Evolutionary conservation across 2,888 invertebrate species (phyloP).

Genomic region (Theodoxus fluviatilis): DNA sequence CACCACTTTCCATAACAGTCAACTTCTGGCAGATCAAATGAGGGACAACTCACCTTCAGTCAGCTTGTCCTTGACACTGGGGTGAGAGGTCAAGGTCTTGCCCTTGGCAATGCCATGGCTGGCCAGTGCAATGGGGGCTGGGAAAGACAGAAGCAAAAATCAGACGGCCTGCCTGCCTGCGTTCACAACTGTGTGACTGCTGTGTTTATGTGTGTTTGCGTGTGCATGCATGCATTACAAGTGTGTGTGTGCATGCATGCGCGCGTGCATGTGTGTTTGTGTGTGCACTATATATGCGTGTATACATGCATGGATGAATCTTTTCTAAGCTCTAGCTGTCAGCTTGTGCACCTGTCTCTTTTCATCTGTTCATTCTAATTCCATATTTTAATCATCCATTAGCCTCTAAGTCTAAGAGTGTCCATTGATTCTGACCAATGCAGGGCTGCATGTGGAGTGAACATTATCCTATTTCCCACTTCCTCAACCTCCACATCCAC

Average conservation of each 20-base stretch:
- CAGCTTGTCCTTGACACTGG: constrained; percentile 80
- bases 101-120: constrained; percentile 82
- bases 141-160: too few relatives aligned
- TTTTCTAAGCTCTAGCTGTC: background rate
- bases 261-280: background rate
- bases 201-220: constrained; percentile 8
- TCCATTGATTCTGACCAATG: too few relatives aligned
- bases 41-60: constrained; percentile 65
- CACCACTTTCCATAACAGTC: background rate
- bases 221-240: background rate
- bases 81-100: constrained; percentile 88
- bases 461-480: too few relatives aligned
- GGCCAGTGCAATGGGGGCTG: constrained; percentile 80
- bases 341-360: background rate
- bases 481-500: too few relatives aligned
- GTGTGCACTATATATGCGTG: background rate
- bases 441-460: too few relatives aligned
- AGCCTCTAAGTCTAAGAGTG: too few relatives aligned
- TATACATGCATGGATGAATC: background rate
- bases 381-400: too few relatives aligned
- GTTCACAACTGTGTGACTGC: too few relatives aligned
- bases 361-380: too few relatives aligned
- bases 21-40: background rate
- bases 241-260: background rate
- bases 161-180: too few relatives aligned